Conservation (phyloP, 2,888 invertebrate genomes). For the Cosmopolites sordidus region DNA sequence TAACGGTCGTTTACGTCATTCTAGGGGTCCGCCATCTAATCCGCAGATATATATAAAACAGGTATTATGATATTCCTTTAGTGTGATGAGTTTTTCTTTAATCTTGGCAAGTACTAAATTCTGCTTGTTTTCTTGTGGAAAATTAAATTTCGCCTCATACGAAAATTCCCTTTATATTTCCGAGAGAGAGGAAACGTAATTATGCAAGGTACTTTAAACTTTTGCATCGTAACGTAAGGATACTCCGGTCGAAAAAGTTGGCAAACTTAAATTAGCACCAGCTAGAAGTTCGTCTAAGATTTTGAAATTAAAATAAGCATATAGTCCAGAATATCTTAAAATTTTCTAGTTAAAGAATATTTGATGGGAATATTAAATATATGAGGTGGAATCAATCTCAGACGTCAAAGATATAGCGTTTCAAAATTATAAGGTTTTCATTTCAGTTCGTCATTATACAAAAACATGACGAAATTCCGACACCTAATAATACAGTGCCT, state of each 20-base stretch:
- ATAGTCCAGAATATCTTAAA: conserved; percentile 1
- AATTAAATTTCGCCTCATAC: conserved; percentile 40
- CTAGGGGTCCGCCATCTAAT: conserved; percentile 36
- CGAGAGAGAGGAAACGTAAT: conserved; percentile 29
- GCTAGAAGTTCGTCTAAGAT: conserved; percentile 23
- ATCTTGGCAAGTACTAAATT: conserved; percentile 48
- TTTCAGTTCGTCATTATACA: too few relatives aligned
- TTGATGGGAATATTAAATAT: background rate
- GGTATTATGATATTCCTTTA: conserved; percentile 45
- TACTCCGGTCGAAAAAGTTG: conserved; percentile 30
- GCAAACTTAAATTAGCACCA: conserved; percentile 31
- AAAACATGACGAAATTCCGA: too few relatives aligned
- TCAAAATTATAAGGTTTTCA: too few relatives aligned
- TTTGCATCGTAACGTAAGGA: conserved; percentile 27
- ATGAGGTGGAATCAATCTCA: too few relatives aligned
- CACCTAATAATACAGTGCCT: too few relatives aligned
- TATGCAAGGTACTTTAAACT: conserved; percentile 32
- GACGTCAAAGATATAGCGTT: too few relatives aligned
- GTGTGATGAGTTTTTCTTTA: conserved; percentile 48
- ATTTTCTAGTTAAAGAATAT: background rate
- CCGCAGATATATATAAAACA: conserved; percentile 47
- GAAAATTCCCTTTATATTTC: conserved; percentile 32
- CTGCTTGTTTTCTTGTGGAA: conserved; percentile 44
- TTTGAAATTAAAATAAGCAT: conserved; percentile 16
- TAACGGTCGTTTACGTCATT: conserved; percentile 19